Percentiles rank a stretch among this genome's conserved stretches.
phyloP scores from a whole-genome alignment of 2,113 vertebrate genomes.

The Dipodomys ordii region DNA sequence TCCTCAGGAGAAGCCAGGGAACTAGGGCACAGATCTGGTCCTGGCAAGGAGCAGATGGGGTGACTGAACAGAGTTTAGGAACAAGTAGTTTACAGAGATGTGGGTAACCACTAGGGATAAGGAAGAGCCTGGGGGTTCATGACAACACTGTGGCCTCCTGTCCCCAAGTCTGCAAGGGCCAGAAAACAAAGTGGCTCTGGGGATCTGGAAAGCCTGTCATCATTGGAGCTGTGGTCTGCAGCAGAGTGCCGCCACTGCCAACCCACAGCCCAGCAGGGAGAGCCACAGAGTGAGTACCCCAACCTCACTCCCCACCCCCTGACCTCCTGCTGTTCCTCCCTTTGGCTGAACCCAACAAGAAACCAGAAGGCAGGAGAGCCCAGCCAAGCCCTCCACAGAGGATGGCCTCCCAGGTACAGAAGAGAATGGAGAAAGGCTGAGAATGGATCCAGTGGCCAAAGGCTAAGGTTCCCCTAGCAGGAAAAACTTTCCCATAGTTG shows the following conservation, averaged over 20 bases:
- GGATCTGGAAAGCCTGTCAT: neutral
- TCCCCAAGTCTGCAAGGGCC: neutral
- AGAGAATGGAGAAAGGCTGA: neutral
- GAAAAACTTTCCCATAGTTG: neutral
- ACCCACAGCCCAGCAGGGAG: neutral
- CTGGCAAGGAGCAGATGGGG: neutral
- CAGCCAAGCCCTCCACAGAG: neutral
- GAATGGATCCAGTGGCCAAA: neutral
- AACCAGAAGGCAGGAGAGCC: neutral
- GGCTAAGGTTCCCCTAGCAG: neutral
- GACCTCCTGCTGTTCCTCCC: neutral
- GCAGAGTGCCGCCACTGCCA: neutral
- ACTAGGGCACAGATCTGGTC: neutral
- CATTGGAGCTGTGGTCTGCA: neutral
- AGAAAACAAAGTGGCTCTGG: neutral
- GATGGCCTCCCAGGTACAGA: neutral
- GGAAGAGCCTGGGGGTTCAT: neutral
- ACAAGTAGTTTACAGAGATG: neutral
- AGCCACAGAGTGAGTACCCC: neutral
- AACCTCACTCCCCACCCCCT: neutral
- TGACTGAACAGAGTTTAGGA: neutral
- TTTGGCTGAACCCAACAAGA: constrained; percentile 33
- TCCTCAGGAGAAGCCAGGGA: neutral
- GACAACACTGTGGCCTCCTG: neutral
- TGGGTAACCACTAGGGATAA: neutral